phyloP scores from a whole-genome alignment of 2,888 invertebrate species.

The Formica aserva region DNA sequence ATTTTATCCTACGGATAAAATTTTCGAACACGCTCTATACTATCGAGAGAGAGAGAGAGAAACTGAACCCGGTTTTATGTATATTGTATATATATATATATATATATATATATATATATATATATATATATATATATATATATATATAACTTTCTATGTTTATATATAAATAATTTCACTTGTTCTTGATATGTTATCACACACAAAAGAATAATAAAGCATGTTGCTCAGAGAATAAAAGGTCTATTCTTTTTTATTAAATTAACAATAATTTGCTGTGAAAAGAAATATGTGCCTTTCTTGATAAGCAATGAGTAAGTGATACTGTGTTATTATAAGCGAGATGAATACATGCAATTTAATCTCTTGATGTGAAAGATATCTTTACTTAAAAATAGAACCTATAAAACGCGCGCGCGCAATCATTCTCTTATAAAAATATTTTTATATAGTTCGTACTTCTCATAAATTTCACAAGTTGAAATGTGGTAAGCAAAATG shows the following conservation, averaged over 20 bases:
- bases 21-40: no score
- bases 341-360: background rate
- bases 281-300: background rate
- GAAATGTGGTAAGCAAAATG: conserved; percentile 4
- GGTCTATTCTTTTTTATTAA: background rate
- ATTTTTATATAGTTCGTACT: background rate
- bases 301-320: conserved; percentile 32
- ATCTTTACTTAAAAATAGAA: background rate
- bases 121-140: no score
- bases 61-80: background rate
- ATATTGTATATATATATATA: background rate
- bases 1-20: no score
- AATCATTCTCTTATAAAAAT: background rate
- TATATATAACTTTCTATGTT: background rate
- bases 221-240: background rate
- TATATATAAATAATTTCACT: background rate
- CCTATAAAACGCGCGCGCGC: background rate
- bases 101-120: no score
- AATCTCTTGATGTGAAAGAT: background rate
- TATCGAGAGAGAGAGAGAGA: background rate
- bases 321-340: background rate
- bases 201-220: background rate
- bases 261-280: background rate
- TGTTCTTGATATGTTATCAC: background rate
- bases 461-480: conserved; percentile 19